phyloP scores from a whole-genome alignment of 2,113 vertebrate genomes.

The Corythornis cristatus region DNA sequence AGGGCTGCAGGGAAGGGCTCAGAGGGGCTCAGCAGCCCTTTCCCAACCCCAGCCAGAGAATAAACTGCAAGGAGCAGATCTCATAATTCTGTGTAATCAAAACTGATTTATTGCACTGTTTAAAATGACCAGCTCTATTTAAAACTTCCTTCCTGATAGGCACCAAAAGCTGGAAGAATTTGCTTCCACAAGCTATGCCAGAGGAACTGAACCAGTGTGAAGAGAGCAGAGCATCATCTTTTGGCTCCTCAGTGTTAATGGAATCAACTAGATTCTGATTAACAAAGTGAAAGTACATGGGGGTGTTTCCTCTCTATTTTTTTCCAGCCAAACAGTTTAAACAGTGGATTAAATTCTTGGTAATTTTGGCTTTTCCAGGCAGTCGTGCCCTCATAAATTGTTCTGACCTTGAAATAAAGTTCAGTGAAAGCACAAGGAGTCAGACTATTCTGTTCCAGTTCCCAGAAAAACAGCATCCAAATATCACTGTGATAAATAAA shows the following conservation, averaged over 20 bases:
- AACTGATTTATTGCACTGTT: too few relatives aligned
- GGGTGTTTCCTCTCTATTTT: background rate
- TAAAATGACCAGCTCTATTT: too few relatives aligned
- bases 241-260: too few relatives aligned
- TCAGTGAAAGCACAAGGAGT: slow-evolving; percentile 31
- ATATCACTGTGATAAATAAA: slow-evolving; percentile 4
- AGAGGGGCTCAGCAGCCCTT: background rate
- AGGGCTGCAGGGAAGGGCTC: background rate
- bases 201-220: too few relatives aligned
- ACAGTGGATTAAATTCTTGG: background rate
- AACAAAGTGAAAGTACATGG: background rate
- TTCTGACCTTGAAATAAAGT: slow-evolving; percentile 30
- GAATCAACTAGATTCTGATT: too few relatives aligned
- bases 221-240: too few relatives aligned
- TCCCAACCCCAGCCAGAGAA: background rate
- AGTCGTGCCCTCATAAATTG: background rate
- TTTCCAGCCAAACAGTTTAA: background rate
- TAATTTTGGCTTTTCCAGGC: background rate
- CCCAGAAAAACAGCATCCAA: background rate
- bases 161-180: too few relatives aligned
- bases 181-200: too few relatives aligned
- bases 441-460: slow-evolving; percentile 1
- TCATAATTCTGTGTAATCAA: too few relatives aligned
- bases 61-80: too few relatives aligned
- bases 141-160: too few relatives aligned